Base-by-base conservation (phyloP, 2,113 vertebrate genomes). In the Otus sunia region DNA sequence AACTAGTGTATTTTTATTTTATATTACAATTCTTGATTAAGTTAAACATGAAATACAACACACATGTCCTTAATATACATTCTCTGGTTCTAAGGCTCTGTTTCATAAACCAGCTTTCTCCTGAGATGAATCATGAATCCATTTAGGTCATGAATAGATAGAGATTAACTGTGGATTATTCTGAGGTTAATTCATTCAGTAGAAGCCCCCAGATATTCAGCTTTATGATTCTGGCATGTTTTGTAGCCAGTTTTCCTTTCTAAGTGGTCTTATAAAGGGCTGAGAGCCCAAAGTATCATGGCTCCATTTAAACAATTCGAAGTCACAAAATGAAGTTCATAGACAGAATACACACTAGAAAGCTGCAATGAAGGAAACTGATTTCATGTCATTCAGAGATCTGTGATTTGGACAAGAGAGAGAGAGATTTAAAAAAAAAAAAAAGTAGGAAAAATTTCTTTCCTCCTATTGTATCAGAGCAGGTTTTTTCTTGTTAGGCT, bases 91-190 rank as follows among this genome's bases (percentile, higher is more conserved):
- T 64, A 59, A 84, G 72, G 66, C n/a, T 77, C 36, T 56, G 15
- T 83, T 79, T 75, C n/a, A 86, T 36, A 95, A 94, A 83, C 58
- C 11, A 62, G 15, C 34, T 93, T 96, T 71, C 88, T 93, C 86
- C 47, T 53, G 90, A 92, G 75, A 83, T 53, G 20, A 36, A 86
- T 91, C 50, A 83, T 53, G 20, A 36, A 86, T 91, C 50, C 43
- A 67, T 64, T 71, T 52, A 96, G 72, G 76, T 72, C 68, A 67
- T 30, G 79, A 58, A 53, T 66, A 94, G 63, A 83, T 39, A 85
- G 71, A 88, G 77, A 92, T 89, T 92, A 92, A 66, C 18, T 79
- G 17, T 29, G 23, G 50, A 96, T 96, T 94, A 71, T 74, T 94
- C 37, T 89, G 76, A 94, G 72, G 84, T 96, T 83, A 92, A 93